Base-by-base conservation (phyloP, 53 echinoderm and acorn worm genomes). In the Henricia sp. region DNA sequence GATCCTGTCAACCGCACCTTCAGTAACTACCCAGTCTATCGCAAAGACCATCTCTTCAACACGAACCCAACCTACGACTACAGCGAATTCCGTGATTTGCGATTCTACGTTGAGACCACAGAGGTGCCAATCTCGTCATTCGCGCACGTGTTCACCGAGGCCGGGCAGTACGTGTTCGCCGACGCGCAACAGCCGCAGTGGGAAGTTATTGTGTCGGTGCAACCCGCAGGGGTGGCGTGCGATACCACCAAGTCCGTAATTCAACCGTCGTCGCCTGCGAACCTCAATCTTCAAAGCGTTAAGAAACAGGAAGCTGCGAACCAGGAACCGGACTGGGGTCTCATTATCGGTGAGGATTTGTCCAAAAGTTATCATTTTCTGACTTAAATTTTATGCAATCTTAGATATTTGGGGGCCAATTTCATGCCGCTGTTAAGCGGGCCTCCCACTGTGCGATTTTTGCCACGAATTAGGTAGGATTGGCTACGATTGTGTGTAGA, bases 281-380 rank as follows among this genome's bases (percentile, higher is more conserved):
- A 96, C 54, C 90, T 96, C 16, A 86, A 88, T 3, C 50, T 48
- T 26, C 90, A 88, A 55, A 82, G 91, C 29, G 85, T 96, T 21
- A 76, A 88, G 60, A 96, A 96, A 42, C 86, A 71, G 21, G 90
- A 92, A 14, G 88, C 92, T 0, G 38, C 67, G 46, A 96, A 96
- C 44, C 94, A 96, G 82, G 97, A 91, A 62, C 97, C 97, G 3
- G 97, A 96, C 69, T 96, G 97, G 97, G 97, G 94, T 20, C 88
- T 96, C 16, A 96, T 96, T 23, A 96, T 96, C 6, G 97, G 97
- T 96, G 58, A 92, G 91, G 16, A 27, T 60, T 27, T 11, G n/a
- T n/a, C n/a, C n/a, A n/a, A n/a, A n/a, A n/a, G n/a, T n/a, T n/a
- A n/a, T n/a, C n/a, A n/a, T n/a, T n/a, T n/a, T n/a, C n/a, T n/a